Evolutionary conservation across 2,113 vertebrate genomes (phyloP).

Genomic region (Psophia crepitans): DNA sequence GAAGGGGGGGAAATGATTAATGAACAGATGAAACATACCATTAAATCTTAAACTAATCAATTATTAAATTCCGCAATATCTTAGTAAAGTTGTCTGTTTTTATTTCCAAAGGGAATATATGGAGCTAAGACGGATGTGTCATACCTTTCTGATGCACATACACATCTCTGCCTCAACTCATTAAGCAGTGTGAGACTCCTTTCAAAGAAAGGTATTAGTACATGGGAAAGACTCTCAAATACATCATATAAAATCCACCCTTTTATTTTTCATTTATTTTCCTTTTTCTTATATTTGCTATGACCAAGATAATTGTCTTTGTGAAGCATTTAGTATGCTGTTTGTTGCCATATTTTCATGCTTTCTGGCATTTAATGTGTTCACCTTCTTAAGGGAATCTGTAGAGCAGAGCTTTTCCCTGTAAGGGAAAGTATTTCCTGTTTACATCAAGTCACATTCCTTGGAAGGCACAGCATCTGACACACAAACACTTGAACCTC

Average conservation of each 20-base stretch:
- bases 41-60: slow-evolving; percentile 57
- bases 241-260: background rate
- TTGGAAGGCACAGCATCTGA: background rate
- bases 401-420: background rate
- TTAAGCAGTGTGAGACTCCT: background rate
- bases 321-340: background rate
- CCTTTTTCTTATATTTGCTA: background rate
- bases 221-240: background rate
- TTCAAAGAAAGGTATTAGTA: background rate
- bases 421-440: background rate
- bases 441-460: background rate
- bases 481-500: background rate
- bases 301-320: background rate
- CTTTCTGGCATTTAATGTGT: background rate
- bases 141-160: background rate
- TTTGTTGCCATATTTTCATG: background rate
- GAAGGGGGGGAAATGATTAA: slow-evolving; percentile 22
- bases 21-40: slow-evolving; percentile 44
- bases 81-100: background rate
- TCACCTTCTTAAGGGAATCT: background rate
- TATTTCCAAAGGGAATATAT: slow-evolving; percentile 28
- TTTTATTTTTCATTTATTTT: background rate
- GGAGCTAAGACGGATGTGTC: background rate
- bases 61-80: slow-evolving; percentile 45
- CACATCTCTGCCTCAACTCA: background rate